Evolutionary conservation across 2,888 invertebrate species (phyloP).

Genomic region (Chymomyza fuscimana): DNA sequence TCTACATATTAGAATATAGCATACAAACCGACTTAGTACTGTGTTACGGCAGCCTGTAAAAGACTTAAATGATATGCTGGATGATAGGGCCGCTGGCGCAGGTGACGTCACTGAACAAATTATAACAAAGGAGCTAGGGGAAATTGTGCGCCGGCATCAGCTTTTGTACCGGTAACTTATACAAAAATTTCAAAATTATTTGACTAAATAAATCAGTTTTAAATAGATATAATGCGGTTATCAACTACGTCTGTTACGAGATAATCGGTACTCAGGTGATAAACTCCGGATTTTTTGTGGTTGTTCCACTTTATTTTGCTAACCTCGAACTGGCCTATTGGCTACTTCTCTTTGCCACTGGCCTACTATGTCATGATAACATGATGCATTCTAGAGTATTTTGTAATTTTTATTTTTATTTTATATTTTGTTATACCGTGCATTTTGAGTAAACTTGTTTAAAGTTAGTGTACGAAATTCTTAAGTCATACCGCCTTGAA

Average conservation of each 20-base stretch:
- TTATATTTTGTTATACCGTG: no score
- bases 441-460: no score
- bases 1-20: constrained; percentile 47
- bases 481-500: no score
- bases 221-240: constrained; percentile 1
- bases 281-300: constrained; percentile 17
- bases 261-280: constrained; percentile 31
- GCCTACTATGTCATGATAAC: constrained; percentile 27
- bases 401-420: constrained; percentile 16
- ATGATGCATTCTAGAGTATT: constrained; percentile 36
- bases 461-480: no score
- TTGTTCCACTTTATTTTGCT: constrained; percentile 31
- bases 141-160: constrained; percentile 46
- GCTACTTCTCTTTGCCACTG: constrained; percentile 24
- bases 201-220: background rate
- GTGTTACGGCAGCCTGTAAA: constrained; percentile 37
- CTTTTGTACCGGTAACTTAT: constrained; percentile 30
- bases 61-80: constrained; percentile 23
- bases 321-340: constrained; percentile 35
- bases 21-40: constrained; percentile 32
- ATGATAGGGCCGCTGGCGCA: background rate
- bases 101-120: background rate
- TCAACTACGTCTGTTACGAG: background rate
- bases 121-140: constrained; percentile 9
- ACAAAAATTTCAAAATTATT: background rate